phyloP scores from a whole-genome alignment of 2,888 invertebrate genomes.

The Parochlus steinenii region DNA sequence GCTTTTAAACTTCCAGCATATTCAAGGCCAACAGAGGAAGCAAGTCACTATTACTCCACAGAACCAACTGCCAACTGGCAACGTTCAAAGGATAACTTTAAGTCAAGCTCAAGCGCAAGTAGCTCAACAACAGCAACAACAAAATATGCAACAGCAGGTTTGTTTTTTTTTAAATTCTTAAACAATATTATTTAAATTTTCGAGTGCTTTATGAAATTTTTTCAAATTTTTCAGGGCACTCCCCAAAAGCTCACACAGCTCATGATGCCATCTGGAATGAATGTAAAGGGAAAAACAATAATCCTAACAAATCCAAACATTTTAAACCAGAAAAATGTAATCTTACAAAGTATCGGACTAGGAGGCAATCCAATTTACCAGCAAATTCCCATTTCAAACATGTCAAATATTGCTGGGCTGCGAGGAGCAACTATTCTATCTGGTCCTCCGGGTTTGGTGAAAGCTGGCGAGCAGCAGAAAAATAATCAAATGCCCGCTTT shows the following conservation, averaged over 20 bases:
- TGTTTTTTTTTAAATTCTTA: neutral
- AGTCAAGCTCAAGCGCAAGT: neutral
- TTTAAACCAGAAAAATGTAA: constrained; percentile 27
- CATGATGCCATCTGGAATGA: constrained; percentile 21
- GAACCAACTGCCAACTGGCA: constrained; percentile 7
- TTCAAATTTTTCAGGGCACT: no score
- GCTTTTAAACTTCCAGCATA: constrained; percentile 27
- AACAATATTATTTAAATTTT: no score
- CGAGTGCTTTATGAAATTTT: no score
- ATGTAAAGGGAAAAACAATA: constrained; percentile 28
- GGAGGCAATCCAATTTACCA: constrained; percentile 25
- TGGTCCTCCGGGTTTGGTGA: constrained; percentile 26
- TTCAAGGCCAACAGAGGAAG: constrained; percentile 14
- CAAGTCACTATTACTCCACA: constrained; percentile 6
- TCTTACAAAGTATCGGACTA: constrained; percentile 28
- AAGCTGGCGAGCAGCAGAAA: constrained; percentile 19
- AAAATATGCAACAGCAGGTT: neutral
- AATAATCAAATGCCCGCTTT: constrained; percentile 27
- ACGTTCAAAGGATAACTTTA: no score
- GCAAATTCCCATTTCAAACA: constrained; percentile 30
- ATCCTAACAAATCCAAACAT: constrained; percentile 19
- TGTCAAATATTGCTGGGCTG: constrained; percentile 23
- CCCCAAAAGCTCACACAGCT: constrained; percentile 29
- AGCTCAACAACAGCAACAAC: constrained; percentile 2
- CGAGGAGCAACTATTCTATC: constrained; percentile 20